These are phyloP conservation scores for Cirrhinus molitorella DNA, from an alignment of 2,797 vertebrate genomes.

Conservation along the genomic window DNA sequence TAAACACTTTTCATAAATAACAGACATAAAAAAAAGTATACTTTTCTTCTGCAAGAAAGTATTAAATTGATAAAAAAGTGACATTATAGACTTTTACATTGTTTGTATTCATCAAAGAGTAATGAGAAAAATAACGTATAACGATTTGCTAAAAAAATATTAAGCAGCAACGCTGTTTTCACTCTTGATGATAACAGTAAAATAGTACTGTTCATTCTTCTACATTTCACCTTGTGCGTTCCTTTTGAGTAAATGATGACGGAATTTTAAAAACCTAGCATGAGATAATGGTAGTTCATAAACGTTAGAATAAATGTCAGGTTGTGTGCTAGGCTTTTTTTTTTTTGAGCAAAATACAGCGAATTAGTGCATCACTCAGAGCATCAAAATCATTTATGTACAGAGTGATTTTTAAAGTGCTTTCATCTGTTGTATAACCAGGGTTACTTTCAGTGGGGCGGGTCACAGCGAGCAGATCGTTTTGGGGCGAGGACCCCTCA, in stretches of 20 bases:
- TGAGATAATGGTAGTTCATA: conserved; percentile 41
- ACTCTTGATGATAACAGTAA: background rate
- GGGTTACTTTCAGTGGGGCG: conserved; percentile 59
- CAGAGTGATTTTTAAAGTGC: conserved; percentile 65
- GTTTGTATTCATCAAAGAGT: background rate
- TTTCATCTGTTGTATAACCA: conserved; percentile 65
- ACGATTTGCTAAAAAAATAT: background rate
- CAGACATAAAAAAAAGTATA: background rate
- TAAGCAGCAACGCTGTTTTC: background rate
- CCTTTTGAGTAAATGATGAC: background rate
- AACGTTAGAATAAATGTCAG: conserved; percentile 41
- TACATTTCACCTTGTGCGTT: background rate
- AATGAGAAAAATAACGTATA: background rate
- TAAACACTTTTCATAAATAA: background rate
- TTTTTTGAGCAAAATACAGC: conserved; percentile 51
- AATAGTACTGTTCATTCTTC: background rate
- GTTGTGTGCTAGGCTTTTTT: conserved; percentile 13
- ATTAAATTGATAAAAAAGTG: background rate
- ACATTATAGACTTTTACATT: background rate
- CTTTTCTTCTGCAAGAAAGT: background rate
- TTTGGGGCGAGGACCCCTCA: conserved; percentile 63
- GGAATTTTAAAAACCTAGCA: background rate
- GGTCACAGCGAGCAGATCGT: conserved; percentile 56
- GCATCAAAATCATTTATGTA: conserved; percentile 59
- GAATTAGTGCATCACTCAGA: conserved; percentile 46